Evolutionary conservation across 2,888 invertebrate genomes (phyloP).

Genomic region (Drosophila lacicola): DNA sequence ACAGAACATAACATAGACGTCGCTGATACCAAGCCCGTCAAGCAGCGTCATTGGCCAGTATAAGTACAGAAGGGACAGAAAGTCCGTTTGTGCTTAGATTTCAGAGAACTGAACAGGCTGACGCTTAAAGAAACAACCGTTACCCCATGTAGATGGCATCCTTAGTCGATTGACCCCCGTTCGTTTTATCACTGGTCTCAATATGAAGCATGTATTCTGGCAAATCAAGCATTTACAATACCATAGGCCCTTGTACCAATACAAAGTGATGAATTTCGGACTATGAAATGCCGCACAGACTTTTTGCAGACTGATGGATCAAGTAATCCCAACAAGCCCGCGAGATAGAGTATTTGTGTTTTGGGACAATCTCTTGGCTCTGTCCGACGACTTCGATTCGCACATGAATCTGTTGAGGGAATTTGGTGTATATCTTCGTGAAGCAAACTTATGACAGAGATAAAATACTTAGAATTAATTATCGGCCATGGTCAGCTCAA

Average conservation of each 20-base stretch:
- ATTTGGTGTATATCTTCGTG: slow-evolving; percentile 23
- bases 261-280: slow-evolving; percentile 27
- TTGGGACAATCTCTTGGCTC: slow-evolving; percentile 33
- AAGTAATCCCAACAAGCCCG: slow-evolving; percentile 6
- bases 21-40: slow-evolving; percentile 1
- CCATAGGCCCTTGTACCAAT: slow-evolving; percentile 39
- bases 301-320: not conserved
- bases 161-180: not conserved
- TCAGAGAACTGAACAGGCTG: slow-evolving; percentile 61
- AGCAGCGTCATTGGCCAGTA: slow-evolving; percentile 24
- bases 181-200: not conserved
- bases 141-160: slow-evolving; percentile 5
- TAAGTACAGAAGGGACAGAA: slow-evolving; percentile 62
- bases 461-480: slow-evolving; percentile 2
- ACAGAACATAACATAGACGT: slow-evolving; percentile 4
- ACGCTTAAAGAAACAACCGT: slow-evolving; percentile 55
- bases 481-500: slow-evolving; percentile 10
- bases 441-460: slow-evolving; percentile 24
- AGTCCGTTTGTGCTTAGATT: slow-evolving; percentile 6
- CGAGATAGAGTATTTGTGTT: slow-evolving; percentile 34
- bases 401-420: slow-evolving; percentile 23
- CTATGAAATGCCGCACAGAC: slow-evolving; percentile 31
- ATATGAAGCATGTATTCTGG: not conserved
- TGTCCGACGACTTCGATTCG: not conserved
- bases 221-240: slow-evolving; percentile 59